Base-by-base conservation (phyloP, 2,888 invertebrate genomes). In the Aspidiotus rigidus region DNA sequence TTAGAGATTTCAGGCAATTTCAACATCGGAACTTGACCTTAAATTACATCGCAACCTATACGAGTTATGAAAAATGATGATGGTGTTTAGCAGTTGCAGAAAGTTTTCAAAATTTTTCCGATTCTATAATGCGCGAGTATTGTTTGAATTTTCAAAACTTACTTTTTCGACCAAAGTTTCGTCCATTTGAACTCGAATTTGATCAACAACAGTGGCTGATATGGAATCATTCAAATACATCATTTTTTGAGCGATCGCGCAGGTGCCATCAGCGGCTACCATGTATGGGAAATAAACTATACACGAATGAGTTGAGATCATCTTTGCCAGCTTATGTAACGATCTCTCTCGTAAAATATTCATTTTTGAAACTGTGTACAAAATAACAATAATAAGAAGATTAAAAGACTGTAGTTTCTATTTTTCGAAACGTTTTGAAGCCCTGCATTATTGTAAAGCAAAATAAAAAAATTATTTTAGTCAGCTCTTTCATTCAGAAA, bases 121-220 rank as follows among this genome's bases (percentile, higher is more conserved):
- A 11, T 16, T 15, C 59, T 11, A 57, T 57, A 16, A 57, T 2
- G 16, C n/a, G 28, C 54, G 17, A 57, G 11, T 15, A 57, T 2
- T 57, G 59, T 16, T 16, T 17, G 11, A 13, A 40, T 40, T 40
- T n/a, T 16, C 2, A 28, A 61, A 7, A 2, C 15, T 62, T 54
- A 74, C 73, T 69, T 74, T 70, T n/a, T 71, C 69, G 53, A 77
- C 69, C 55, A 75, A 71, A 70, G 74, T 74, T 41, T 75, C 71
- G n/a, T 75, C 76, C n/a, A 77, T 71, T 41, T 75, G 75, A 7
- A 76, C 70, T 60, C 73, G 72, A 63, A 83, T 83, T 17, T 80
- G 76, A 72, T 82, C 81, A 0, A 75, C 75, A 73, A 83, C 80
- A 75, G 81, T 80, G 61, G 79, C 75, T 73, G 83, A 79, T n/a